phyloP scores from a whole-genome alignment of 2,888 invertebrate genomes.

The Apantesis nais region DNA sequence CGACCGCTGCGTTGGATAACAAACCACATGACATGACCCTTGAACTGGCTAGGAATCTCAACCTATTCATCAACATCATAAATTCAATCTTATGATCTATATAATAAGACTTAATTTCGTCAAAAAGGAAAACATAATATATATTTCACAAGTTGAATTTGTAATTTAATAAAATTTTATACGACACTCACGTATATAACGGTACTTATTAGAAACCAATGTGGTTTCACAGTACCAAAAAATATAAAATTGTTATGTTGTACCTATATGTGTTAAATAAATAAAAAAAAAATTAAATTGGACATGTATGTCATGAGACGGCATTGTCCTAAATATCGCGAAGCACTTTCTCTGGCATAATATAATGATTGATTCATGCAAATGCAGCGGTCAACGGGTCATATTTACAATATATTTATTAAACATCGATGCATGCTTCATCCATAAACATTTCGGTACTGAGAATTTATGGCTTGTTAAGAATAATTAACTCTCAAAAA shows the following conservation, averaged over 20 bases:
- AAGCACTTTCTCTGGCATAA: slow-evolving; percentile 34
- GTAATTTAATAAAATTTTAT: slow-evolving; percentile 27
- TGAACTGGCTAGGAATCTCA: slow-evolving; percentile 1
- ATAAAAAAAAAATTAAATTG: no score
- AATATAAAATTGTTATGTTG: no score
- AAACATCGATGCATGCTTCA: not conserved
- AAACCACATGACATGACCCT: slow-evolving; percentile 13
- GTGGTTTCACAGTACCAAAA: no score
- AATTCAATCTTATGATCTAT: slow-evolving; percentile 12
- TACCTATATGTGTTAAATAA: no score
- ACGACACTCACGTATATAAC: slow-evolving; percentile 21
- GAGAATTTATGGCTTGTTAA: not conserved
- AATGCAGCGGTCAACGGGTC: slow-evolving; percentile 2
- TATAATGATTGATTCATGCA: slow-evolving; percentile 23
- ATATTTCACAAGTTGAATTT: slow-evolving; percentile 31
- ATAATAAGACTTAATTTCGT: slow-evolving; percentile 6
- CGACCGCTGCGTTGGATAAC: slow-evolving; percentile 3
- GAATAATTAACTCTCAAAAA: not conserved
- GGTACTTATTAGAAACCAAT: no score
- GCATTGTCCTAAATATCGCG: slow-evolving; percentile 36
- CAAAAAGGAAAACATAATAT: not conserved
- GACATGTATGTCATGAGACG: slow-evolving; percentile 30
- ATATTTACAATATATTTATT: not conserved
- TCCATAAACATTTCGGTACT: not conserved
- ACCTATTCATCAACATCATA: not conserved